Evolutionary conservation across 2,888 invertebrate species (phyloP).

Genomic region (Epistrophe eligans): DNA sequence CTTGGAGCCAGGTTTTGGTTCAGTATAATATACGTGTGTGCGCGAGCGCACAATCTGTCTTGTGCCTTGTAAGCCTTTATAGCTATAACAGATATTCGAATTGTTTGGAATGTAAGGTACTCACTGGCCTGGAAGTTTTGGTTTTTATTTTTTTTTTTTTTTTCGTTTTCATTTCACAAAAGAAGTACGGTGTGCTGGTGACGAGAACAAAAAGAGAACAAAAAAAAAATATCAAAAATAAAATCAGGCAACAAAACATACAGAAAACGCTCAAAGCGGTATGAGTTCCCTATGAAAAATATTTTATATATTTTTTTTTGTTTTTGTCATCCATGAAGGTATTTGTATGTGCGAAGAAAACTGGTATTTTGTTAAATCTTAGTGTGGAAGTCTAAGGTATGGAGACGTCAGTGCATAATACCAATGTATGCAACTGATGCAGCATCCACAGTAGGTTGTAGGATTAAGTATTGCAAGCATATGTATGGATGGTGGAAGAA

Average conservation of each 20-base stretch:
- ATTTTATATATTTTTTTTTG: conserved; percentile 51
- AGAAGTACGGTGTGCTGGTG: conserved; percentile 37
- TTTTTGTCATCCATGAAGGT: neutral
- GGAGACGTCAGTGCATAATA: conserved; percentile 59
- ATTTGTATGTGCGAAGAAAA: conserved; percentile 59
- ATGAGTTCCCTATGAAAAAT: conserved; percentile 71
- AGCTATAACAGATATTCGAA: conserved; percentile 70
- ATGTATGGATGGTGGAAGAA: conserved; percentile 5
- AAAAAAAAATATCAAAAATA: conserved; percentile 43
- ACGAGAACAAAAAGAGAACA: conserved; percentile 58
- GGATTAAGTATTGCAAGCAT: conserved; percentile 17
- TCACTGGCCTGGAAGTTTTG: conserved; percentile 72
- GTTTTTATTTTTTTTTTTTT: conserved; percentile 55
- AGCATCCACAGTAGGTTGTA: conserved; percentile 47
- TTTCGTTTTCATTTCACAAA: conserved; percentile 44
- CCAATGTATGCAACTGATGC: conserved; percentile 43
- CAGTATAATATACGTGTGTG: conserved; percentile 61
- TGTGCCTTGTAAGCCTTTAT: conserved; percentile 50
- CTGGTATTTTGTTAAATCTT: conserved; percentile 68
- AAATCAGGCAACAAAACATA: conserved; percentile 49
- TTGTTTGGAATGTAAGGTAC: conserved; percentile 75
- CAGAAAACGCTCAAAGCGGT: conserved; percentile 65
- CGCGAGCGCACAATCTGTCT: conserved; percentile 61
- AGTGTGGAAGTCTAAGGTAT: conserved; percentile 42
- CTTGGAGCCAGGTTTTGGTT: conserved; percentile 52